These are phyloP conservation scores for Nesospiza acunhae DNA, from an alignment of 2,113 vertebrate genomes.

Conservation along the genomic window DNA sequence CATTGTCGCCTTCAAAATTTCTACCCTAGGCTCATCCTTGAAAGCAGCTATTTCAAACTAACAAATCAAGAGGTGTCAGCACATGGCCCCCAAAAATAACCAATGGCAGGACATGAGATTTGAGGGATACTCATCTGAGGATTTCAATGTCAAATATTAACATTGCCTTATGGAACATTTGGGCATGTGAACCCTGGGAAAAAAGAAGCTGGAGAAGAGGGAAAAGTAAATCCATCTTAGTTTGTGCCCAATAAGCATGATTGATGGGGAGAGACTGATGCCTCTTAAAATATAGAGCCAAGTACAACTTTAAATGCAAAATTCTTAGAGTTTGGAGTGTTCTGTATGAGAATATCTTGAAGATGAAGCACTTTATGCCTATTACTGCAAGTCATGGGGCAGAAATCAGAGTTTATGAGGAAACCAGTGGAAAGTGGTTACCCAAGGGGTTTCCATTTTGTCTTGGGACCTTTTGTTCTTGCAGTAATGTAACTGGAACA, in stretches of 20 bases:
- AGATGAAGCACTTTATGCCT: neutral
- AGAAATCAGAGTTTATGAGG: neutral
- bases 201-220: neutral
- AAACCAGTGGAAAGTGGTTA: neutral
- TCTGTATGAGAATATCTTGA: neutral
- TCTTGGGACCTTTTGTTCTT: neutral
- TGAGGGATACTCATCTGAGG: neutral
- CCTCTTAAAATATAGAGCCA: neutral
- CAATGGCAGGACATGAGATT: neutral
- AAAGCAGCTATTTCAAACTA: neutral
- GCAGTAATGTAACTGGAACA: neutral
- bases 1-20: neutral
- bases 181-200: neutral
- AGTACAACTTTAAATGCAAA: neutral
- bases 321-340: neutral
- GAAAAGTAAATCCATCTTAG: neutral
- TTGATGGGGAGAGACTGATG: neutral
- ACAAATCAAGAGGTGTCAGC: neutral
- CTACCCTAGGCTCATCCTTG: neutral
- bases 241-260: accelerated
- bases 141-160: neutral
- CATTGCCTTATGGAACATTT: neutral
- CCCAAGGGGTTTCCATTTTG: neutral
- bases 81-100: neutral
- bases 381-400: neutral